Percentiles rank a stretch among this genome's conserved stretches.
These are phyloP conservation scores for Coregonus sp. DNA, from an alignment of 2,797 vertebrate genomes.

Conservation along the genomic window DNA sequence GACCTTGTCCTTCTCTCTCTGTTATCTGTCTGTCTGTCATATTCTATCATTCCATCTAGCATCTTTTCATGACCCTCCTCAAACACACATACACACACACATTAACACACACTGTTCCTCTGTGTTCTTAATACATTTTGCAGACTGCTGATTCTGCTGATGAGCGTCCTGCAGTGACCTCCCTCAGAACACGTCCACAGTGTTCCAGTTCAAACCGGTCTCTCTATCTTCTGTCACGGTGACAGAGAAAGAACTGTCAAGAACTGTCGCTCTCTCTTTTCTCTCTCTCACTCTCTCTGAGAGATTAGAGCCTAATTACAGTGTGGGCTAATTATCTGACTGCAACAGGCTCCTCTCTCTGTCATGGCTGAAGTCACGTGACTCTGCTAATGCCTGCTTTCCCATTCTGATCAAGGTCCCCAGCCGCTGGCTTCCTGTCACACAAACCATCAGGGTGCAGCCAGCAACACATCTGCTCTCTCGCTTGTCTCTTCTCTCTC, in stretches of 20 bases:
- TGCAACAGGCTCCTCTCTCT: not conserved
- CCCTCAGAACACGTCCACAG: not conserved
- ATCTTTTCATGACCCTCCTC: too few species aligned
- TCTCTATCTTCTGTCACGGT: not conserved
- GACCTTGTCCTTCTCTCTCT: not conserved
- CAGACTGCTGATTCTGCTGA: slow-evolving; percentile 33
- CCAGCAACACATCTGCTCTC: slow-evolving; percentile 7
- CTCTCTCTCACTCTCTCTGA: slow-evolving; percentile 1
- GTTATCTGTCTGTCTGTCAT: too few species aligned
- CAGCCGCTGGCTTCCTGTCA: not conserved
- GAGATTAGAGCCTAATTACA: not conserved
- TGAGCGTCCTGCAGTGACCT: slow-evolving; percentile 36
- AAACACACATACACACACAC: slow-evolving; percentile 2
- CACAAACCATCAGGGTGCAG: not conserved
- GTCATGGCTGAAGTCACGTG: not conserved
- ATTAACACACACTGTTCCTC: not conserved
- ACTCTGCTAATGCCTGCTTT: slow-evolving; percentile 1
- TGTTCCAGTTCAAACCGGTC: slow-evolving; percentile 36
- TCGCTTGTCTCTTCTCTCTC: slow-evolving; percentile 11
- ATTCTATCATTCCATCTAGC: too few species aligned
- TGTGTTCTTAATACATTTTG: slow-evolving; percentile 5
- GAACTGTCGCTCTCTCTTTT: not conserved
- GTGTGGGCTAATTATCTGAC: not conserved
- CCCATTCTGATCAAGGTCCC: not conserved
- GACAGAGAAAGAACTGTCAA: too few species aligned